A percentile compares a stretch with the other conserved stretches of the same genome.
phyloP scores from a whole-genome alignment of 2,113 vertebrate species.

The Perca fluviatilis region DNA sequence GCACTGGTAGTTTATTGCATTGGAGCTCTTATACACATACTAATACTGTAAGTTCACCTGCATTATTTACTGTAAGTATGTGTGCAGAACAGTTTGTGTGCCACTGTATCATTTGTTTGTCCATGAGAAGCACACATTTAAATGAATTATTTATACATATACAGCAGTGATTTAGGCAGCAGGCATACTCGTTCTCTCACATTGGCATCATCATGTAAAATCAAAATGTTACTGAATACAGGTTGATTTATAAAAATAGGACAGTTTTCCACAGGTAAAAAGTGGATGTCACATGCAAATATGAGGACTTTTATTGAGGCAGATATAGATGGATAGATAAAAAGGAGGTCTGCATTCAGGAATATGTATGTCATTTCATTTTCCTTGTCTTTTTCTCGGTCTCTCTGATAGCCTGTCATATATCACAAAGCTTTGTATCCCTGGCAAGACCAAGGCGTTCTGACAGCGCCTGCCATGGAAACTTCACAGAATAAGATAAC shows the following conservation, averaged over 20 bases:
- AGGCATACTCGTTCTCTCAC: not conserved
- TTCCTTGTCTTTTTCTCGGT: constrained; percentile 13
- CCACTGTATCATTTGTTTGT: not conserved
- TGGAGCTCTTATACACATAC: no score
- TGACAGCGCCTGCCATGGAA: constrained; percentile 67
- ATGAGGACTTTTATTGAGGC: not conserved
- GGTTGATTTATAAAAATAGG: not conserved
- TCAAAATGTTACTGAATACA: not conserved
- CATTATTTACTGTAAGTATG: no score
- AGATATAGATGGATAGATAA: not conserved
- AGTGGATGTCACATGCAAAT: constrained; percentile 6
- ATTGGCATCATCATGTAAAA: not conserved
- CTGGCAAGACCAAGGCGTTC: constrained; percentile 33
- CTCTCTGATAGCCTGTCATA: constrained; percentile 42
- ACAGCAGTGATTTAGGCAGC: not conserved
- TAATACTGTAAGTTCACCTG: no score
- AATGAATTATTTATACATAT: not conserved
- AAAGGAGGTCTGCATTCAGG: constrained; percentile 14
- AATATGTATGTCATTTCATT: constrained; percentile 11
- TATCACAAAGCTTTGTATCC: constrained; percentile 50
- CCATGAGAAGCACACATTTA: not conserved
- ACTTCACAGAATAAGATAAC: constrained; percentile 63
- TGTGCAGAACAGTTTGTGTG: not conserved
- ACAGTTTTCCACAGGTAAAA: not conserved
- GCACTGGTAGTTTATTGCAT: not conserved